Conservation (phyloP, 2,797 vertebrate genomes). For the Microctenopoma stevenorrisi region DNA sequence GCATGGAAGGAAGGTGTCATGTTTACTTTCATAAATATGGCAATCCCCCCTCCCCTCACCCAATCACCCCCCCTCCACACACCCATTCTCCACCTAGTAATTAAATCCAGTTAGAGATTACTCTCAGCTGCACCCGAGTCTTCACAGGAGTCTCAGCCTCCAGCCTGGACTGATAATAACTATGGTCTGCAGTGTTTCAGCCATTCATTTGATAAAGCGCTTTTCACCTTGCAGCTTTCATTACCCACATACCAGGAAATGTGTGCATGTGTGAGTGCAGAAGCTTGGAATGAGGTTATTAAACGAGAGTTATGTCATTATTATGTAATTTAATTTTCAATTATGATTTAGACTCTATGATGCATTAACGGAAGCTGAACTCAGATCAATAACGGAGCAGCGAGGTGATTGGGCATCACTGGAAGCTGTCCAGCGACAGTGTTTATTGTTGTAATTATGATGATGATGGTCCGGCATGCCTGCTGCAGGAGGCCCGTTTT, state of each 20-base stretch:
- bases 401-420: constrained; percentile 51
- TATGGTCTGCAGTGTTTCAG: constrained; percentile 74
- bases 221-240: constrained; percentile 81
- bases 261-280: constrained; percentile 50
- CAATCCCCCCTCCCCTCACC: constrained; percentile 70
- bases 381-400: constrained; percentile 51
- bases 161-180: constrained; percentile 79
- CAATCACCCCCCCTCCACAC: constrained; percentile 60
- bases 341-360: constrained; percentile 52
- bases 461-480: background rate
- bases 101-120: constrained; percentile 85
- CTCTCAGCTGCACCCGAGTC: constrained; percentile 75
- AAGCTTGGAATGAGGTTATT: constrained; percentile 56
- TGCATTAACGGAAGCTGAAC: constrained; percentile 60
- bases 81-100: constrained; percentile 72
- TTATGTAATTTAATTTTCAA: constrained; percentile 67
- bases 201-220: constrained; percentile 82
- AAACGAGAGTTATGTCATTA: constrained; percentile 71
- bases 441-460: no score
- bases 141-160: constrained; percentile 81
- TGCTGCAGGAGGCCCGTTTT: background rate
- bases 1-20: constrained; percentile 73
- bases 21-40: constrained; percentile 86
- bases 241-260: constrained; percentile 63
- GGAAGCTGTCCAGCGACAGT: constrained; percentile 52